Evolutionary conservation across 2,888 invertebrate genomes (phyloP), one percentile per base, ranked within the genome.

Genomic region (Octodonta nipae): DNA sequence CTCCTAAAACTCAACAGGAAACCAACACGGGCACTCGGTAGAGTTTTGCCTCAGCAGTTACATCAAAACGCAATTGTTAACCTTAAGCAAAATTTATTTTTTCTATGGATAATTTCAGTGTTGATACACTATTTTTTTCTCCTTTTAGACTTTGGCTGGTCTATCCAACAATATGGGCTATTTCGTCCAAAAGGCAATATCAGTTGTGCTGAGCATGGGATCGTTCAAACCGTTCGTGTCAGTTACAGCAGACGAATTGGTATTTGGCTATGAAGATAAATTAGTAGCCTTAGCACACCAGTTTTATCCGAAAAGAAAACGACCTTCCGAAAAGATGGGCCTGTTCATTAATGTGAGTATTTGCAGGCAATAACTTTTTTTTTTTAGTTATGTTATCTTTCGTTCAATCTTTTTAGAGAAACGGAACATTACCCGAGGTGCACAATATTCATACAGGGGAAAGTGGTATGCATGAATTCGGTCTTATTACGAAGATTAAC

Each of bases 241-340:
- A 11, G 70, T 86, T 4, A 85, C 85, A 0, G 82, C 83, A 1
- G 80, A 85, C 46, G 75, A 86, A 57, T 59, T 87, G 8, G 82
- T 85, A 0, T 86, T 86, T 56, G 86, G 86, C 1, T 87, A 86
- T 54, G 76, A 86, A 43, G 86, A 87, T 52, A 75, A 78, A 0
- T 54, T 87, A 13, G 81, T 85, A 3, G 72, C 75, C 1, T 57
- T 87, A 20, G 86, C 85, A 0, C 84, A 86, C 58, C 68, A 69
- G 40, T 84, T 86, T 56, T 85, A 85, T 55, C 86, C 86, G 0
- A 77, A 79, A 55, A 73, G 78, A 30, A 78, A 82, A 52, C 64
- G 83, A 38, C 86, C 86, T 0, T 79, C 81, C 64, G 74, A 76
- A 31, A 85, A 84, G 78, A 70, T 70, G 45, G 81, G 85, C 5